phyloP scores from a whole-genome alignment of 2,113 vertebrate species.

The Sturnus vulgaris region DNA sequence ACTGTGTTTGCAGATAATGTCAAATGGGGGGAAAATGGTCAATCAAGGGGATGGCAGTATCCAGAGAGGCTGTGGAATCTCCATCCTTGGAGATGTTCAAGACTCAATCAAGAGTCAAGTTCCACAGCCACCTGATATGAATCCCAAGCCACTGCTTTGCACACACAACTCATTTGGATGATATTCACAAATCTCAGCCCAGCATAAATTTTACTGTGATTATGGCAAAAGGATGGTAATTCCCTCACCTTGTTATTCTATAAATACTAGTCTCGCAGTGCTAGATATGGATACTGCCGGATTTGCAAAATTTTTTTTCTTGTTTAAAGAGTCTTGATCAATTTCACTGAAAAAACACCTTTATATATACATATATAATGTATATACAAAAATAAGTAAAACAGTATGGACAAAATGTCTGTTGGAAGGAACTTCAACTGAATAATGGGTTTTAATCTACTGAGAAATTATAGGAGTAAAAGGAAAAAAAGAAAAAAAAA shows the following conservation, averaged over 20 bases:
- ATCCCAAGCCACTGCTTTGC: not conserved
- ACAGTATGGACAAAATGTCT: not conserved
- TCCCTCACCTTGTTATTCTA: not conserved
- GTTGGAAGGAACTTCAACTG: not conserved
- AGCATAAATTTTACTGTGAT: not conserved
- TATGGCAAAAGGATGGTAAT: not conserved
- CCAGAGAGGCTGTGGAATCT: not conserved
- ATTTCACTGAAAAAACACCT: not conserved
- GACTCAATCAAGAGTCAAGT: not conserved
- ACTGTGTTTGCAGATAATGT: not conserved
- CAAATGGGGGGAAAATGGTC: not conserved
- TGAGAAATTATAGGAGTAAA: not conserved
- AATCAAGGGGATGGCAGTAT: not conserved
- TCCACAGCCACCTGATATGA: not conserved
- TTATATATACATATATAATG: not conserved
- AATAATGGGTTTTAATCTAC: not conserved
- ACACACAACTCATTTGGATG: not conserved
- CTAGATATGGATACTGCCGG: not conserved
- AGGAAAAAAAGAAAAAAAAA: not conserved
- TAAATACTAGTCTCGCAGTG: not conserved
- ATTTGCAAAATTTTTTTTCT: not conserved
- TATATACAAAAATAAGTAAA: not conserved
- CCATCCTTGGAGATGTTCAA: not conserved
- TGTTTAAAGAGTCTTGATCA: not conserved
- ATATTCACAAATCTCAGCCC: not conserved